These are phyloP conservation scores for Trichogramma evanescens DNA, from an alignment of 2,888 invertebrate genomes.

Conservation along the genomic window DNA sequence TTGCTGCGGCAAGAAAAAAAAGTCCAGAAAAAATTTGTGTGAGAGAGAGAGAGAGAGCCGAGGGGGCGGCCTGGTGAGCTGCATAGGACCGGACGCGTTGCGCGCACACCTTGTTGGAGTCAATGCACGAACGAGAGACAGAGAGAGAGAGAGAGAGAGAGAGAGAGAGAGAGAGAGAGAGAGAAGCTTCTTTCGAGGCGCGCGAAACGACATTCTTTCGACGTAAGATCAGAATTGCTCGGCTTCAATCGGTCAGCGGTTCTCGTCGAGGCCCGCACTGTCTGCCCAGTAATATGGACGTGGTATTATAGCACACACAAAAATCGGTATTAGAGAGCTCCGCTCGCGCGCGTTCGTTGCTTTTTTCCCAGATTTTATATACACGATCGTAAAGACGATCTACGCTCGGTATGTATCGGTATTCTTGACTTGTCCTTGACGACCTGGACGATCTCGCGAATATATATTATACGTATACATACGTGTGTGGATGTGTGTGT, in stretches of 20 bases:
- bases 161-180: slow-evolving; percentile 34
- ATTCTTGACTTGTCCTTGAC: no score
- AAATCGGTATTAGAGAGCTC: no score
- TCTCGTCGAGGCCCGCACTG: no score
- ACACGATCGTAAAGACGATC: no score
- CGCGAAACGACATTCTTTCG: slow-evolving; percentile 40
- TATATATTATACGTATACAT: no score
- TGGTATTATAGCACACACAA: no score
- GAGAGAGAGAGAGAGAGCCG: background rate
- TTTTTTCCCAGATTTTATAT: no score
- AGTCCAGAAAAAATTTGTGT: background rate
- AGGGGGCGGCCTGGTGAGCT: background rate
- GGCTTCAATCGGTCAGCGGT: background rate
- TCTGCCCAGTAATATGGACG: no score
- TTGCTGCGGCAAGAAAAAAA: slow-evolving; percentile 1
- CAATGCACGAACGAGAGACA: slow-evolving; percentile 33
- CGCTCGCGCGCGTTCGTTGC: no score
- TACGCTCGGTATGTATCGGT: no score
- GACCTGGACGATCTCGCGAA: no score
- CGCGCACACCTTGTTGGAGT: slow-evolving; percentile 23
- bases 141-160: slow-evolving; percentile 33
- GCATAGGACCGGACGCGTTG: slow-evolving; percentile 15
- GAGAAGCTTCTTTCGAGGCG: slow-evolving; percentile 23
- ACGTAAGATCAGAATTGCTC: slow-evolving; percentile 39
- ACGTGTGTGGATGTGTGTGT: no score